phyloP scores from a whole-genome alignment of 2,113 vertebrate genomes.

The Dolichotis patagonum region DNA sequence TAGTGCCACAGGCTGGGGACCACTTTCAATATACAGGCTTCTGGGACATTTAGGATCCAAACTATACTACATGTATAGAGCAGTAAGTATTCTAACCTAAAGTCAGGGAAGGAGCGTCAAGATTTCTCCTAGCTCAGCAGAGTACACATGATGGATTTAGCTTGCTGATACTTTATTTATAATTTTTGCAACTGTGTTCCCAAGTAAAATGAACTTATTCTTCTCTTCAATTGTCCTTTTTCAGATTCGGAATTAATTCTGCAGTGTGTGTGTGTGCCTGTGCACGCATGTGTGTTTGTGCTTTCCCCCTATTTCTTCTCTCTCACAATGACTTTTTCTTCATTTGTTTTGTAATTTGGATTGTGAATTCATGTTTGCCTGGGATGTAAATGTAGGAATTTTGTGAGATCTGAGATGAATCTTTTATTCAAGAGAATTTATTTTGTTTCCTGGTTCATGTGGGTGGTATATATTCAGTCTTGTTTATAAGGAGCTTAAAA shows the following conservation, averaged over 20 bases:
- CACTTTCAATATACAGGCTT: background rate
- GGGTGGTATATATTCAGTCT: slow-evolving; percentile 25
- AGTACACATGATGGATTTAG: slow-evolving; percentile 30
- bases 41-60: background rate
- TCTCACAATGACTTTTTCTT: slow-evolving; percentile 29
- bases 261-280: background rate
- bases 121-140: slow-evolving; percentile 4
- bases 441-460: slow-evolving; percentile 31
- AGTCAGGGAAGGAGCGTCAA: background rate
- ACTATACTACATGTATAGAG: background rate
- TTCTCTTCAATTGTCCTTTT: slow-evolving; percentile 4
- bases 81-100: background rate
- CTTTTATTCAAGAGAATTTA: background rate
- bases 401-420: slow-evolving; percentile 1
- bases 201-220: slow-evolving; percentile 14
- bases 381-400: background rate
- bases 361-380: slow-evolving; percentile 3
- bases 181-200: slow-evolving; percentile 17
- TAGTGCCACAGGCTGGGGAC: background rate
- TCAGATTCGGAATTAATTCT: slow-evolving; percentile 43
- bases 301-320: background rate
- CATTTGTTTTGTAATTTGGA: slow-evolving; percentile 57
- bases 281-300: background rate
- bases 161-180: slow-evolving; percentile 38
- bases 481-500: slow-evolving; percentile 10